Evolutionary conservation across 2,797 vertebrate species (phyloP).

Genomic region (Falco columbarius): DNA sequence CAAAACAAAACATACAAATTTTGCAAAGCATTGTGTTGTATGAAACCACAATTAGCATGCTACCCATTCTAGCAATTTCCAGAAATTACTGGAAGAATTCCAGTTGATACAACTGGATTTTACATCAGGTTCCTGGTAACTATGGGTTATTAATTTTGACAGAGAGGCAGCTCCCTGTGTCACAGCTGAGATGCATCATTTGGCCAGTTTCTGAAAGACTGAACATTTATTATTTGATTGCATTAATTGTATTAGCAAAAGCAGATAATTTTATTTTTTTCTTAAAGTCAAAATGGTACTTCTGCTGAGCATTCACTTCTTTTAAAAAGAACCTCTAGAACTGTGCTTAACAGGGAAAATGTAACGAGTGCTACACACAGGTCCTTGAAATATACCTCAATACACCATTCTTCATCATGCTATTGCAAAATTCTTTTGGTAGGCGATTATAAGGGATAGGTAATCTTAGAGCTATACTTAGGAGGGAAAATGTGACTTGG

Average conservation of each 20-base stretch:
- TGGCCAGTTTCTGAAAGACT: neutral
- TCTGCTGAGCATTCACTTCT: neutral
- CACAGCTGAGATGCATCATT: neutral
- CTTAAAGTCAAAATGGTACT: neutral
- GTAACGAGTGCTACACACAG: neutral
- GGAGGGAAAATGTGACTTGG: conserved; percentile 13
- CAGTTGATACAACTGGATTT: neutral
- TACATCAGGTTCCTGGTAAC: neutral
- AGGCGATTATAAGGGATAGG: conserved; percentile 2
- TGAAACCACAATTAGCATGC: neutral
- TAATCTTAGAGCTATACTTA: neutral
- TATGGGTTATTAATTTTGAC: neutral
- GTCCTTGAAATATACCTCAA: neutral
- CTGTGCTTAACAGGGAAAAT: neutral
- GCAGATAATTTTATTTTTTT: neutral
- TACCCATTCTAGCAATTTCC: neutral
- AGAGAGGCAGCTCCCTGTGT: neutral
- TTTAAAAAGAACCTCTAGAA: neutral
- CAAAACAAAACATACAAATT: neutral
- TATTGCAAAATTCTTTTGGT: conserved; percentile 5
- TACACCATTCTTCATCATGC: neutral
- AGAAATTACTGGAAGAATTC: neutral
- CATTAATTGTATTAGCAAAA: neutral
- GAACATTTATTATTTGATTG: neutral
- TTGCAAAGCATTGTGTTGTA: neutral